phyloP scores from a whole-genome alignment of 2,797 vertebrate species.

The Falco peregrinus region DNA sequence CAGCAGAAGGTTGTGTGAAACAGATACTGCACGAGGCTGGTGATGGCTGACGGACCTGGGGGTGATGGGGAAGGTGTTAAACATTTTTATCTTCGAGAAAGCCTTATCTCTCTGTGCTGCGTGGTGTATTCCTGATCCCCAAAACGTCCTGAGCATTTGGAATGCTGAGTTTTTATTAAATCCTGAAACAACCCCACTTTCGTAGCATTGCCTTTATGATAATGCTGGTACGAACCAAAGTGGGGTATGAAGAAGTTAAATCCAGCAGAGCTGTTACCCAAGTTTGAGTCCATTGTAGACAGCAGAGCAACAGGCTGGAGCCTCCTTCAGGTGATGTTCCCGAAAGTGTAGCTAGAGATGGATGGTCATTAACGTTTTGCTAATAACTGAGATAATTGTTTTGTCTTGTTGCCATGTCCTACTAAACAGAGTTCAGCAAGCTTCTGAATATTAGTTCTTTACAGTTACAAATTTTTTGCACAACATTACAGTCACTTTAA shows the following conservation, averaged over 20 bases:
- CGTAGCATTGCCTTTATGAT: not conserved
- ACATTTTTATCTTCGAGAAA: not conserved
- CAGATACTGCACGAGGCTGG: not conserved
- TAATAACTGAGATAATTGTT: not conserved
- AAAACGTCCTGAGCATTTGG: not conserved
- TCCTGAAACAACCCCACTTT: not conserved
- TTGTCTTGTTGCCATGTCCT: not conserved
- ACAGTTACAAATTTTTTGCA: not conserved
- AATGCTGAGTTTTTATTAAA: not conserved
- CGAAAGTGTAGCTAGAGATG: not conserved
- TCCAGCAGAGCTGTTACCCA: not conserved
- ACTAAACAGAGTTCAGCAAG: not conserved
- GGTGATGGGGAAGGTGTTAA: not conserved
- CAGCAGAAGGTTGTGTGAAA: not conserved
- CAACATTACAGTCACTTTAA: not conserved
- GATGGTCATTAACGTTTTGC: not conserved
- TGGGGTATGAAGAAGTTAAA: not conserved
- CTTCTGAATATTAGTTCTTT: not conserved
- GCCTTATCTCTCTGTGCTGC: not conserved
- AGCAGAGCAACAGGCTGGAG: not conserved
- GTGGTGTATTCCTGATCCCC: not conserved
- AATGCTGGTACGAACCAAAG: not conserved
- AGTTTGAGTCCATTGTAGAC: rapidly evolving
- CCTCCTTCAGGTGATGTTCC: not conserved
- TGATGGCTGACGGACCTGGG: not conserved